Evolutionary conservation across 2,797 vertebrate species (phyloP), one percentile per base, ranked within the genome.

Genomic region (Enteromius treurensis): DNA sequence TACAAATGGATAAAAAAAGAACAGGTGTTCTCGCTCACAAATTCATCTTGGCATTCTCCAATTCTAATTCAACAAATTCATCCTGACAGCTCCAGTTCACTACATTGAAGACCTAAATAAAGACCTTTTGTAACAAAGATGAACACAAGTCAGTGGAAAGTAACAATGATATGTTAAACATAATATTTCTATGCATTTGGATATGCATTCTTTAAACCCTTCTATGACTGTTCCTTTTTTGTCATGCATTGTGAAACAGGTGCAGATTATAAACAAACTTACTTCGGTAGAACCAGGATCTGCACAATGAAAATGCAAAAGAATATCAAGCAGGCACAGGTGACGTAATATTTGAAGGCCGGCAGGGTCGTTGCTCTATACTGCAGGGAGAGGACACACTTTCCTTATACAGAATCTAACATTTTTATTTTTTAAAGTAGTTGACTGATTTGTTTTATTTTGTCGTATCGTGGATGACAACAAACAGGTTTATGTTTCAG

Each of bases 331-430:
- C 96, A 99, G 87, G 98, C 97, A 60, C 98, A 99, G 86, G 97
- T 98, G 90, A 99, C 94, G 2, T 99, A 99, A 89, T 98, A 99
- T 92, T 99, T 99, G 94, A 99, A 99, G n/a, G 97, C 97, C 8
- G 98, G 98, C 85, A 99, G 92, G 0, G 97, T 97, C 0, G 97
- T 99, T 88, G 96, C 96, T 93, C 98, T 94, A 91, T 99, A 99
- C 98, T 99, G 89, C 88, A 91, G 92, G 90, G 88, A 82, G 86
- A 86, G 88, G 86, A 88, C 65, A 84, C 10, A 55, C 51, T 89
- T 58, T 70, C 67, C 15, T 71, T 34, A 85, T 6, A 21, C 21
- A 58, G 21, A 8, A 49, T 80, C 19, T 6, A 67, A 75, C 49
- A 47, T 21, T 8, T 45, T 8, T 37, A 13, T 80, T 64, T 21